Evolutionary conservation across 1,140 invertebrate species (phyloP), one percentile per base, ranked within the genome.

Genomic region (Trichoplusia ni): DNA sequence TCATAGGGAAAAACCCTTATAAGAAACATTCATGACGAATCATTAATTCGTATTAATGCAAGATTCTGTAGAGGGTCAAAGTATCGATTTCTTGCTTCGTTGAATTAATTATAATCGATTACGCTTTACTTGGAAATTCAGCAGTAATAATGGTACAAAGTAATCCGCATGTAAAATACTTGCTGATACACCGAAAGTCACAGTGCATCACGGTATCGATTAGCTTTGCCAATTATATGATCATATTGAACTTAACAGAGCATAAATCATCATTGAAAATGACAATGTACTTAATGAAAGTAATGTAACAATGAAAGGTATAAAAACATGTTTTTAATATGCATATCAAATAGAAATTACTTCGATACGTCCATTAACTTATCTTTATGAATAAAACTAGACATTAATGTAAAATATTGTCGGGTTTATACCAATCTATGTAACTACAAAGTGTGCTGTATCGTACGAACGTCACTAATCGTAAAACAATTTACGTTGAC

Each of bases 391-490:
- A 47, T 25, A 16, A 47, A 16, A 27, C 42, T 46, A 9, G 5
- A 21, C 27, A 18, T 56, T 16, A 16, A 27, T n/a, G 19, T 58
- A 25, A 42, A 27, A 47, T 29, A 47, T 29, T 29, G 23, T 33
- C 37, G 21, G 29, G n/a, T 54, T 37, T 23, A 9, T 23, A 14
- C 53, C 18, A 2, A 21, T 21, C 27, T 25, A 27, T 13, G 31
- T 58, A 42, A 42, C 31, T 29, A 58, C 37, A 42, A 38, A 58
- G 23, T 42, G 29, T 42, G n/a, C 35, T 13, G 23, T 5, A 51
- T 8, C 11, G 19, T 19, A 42, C 29, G 29, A 42, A 29, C 25
- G 9, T 25, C 23, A 58, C 53, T 16, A 29, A 42, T 42, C 25
- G 11, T 29, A 1, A 25, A 42, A 58, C 37, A 58, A 58, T 58